phyloP scores from a whole-genome alignment of 2,113 vertebrate genomes.

The Brachyistius frenatus region DNA sequence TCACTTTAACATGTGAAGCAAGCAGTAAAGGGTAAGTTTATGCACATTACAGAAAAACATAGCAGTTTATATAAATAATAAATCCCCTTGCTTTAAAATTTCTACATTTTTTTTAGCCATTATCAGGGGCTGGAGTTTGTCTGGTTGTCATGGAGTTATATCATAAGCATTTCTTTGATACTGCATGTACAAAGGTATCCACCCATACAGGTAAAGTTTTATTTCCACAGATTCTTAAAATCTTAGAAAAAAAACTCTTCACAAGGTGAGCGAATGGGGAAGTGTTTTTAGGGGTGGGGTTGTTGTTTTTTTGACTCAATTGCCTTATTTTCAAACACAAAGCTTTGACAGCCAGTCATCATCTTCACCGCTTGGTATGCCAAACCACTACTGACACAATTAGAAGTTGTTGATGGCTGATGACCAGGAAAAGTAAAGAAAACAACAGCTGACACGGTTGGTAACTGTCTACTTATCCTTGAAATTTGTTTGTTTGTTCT shows the following conservation, averaged over 20 bases:
- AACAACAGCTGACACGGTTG: slow-evolving; percentile 23
- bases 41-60: no score
- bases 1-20: not conserved
- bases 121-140: not conserved
- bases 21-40: no score
- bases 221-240: no score
- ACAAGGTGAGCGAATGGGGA: not conserved
- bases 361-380: slow-evolving; percentile 4
- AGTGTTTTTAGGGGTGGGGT: no score
- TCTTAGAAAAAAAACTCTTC: not conserved
- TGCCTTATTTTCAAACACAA: not conserved
- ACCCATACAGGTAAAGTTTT: not conserved
- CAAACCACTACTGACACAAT: slow-evolving; percentile 2
- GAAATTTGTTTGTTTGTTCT: not conserved
- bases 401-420: slow-evolving; percentile 19
- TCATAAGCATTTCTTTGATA: not conserved
- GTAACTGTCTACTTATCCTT: slow-evolving; percentile 4
- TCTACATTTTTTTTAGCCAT: not conserved
- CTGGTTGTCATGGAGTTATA: not conserved
- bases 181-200: not conserved
- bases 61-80: no score
- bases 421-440: slow-evolving; percentile 21
- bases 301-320: not conserved
- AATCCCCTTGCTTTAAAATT: not conserved
- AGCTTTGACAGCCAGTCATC: not conserved